These are phyloP conservation scores for Lasioglossum figueresi DNA, from an alignment of 2,888 invertebrate species.

Conservation along the genomic window DNA sequence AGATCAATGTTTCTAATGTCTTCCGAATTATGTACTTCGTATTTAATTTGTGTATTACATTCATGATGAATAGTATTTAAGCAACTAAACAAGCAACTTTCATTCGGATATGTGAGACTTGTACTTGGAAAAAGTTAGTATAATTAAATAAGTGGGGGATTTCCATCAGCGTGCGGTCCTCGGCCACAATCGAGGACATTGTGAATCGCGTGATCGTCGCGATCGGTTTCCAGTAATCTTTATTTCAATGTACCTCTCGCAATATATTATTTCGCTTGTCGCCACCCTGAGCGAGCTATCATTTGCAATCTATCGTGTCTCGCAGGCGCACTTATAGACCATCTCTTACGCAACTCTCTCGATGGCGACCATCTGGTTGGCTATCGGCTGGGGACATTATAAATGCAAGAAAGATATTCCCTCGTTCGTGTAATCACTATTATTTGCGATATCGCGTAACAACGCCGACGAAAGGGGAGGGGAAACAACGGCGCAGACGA, in stretches of 20 bases:
- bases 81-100: too few species aligned
- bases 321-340: neutral
- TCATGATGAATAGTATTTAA: too few species aligned
- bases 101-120: too few species aligned
- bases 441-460: conserved; percentile 25
- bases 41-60: too few species aligned
- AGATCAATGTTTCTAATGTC: too few species aligned
- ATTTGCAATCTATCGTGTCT: neutral
- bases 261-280: neutral
- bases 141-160: neutral
- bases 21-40: too few species aligned
- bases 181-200: neutral
- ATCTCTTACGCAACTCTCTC: neutral
- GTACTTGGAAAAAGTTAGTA: too few species aligned
- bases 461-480: neutral
- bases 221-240: neutral
- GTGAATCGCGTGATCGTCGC: neutral
- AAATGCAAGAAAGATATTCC: conserved; percentile 11
- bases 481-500: neutral
- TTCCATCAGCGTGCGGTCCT: neutral
- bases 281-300: neutral
- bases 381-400: conserved; percentile 7
- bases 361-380: neutral
- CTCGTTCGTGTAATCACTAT: conserved; percentile 30
- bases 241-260: neutral